Evolutionary conservation across 2,888 invertebrate genomes (phyloP), one percentile per base, ranked within the genome.

Genomic region (Helobdella robusta): DNA sequence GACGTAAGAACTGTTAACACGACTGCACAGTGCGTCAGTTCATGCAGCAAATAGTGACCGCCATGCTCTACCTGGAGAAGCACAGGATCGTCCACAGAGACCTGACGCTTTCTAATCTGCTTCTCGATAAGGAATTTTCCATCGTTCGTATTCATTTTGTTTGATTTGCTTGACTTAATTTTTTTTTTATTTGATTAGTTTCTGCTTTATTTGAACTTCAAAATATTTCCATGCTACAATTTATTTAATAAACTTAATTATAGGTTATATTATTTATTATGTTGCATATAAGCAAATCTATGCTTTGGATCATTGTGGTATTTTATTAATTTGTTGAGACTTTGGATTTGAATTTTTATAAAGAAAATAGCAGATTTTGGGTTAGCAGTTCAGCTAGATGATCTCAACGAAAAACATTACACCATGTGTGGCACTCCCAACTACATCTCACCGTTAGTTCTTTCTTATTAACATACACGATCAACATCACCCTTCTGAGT

Each of bases 371-470:
- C 90, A 60, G 95, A 95, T 82, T 95, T 95, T 84, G 95, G 95
- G 61, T 82, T 95, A 73, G 93, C 95, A 8, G 92, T 92, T 3
- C 89, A 91, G 75, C 80, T 94, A 35, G 84, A 85, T 72, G 84
- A 86, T 25, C 88, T 89, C 0, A 89, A 91, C 81, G 92, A 94
- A 76, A 89, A 89, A 77, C 93, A 94, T 81, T 85, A 89, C 77
- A 95, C 95, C n/a, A 90, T 95, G 90, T 94, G 94, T 82, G 95
- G 94, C 59, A 95, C 95, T 54, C 93, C 94, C 28, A 94, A 94
- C 80, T 94, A 91, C 77, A 94, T 95, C 74, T 91, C 93, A 6
- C 94, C 94, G 71, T 93, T 91, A 83, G 87, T 70, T n/a, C 62
- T 54, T 64, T 59, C 68, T 56, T 34, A n/a, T n/a, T n/a, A n/a